Conservation (phyloP, 2,797 vertebrate genomes). For the Atherinosoma microstoma region DNA sequence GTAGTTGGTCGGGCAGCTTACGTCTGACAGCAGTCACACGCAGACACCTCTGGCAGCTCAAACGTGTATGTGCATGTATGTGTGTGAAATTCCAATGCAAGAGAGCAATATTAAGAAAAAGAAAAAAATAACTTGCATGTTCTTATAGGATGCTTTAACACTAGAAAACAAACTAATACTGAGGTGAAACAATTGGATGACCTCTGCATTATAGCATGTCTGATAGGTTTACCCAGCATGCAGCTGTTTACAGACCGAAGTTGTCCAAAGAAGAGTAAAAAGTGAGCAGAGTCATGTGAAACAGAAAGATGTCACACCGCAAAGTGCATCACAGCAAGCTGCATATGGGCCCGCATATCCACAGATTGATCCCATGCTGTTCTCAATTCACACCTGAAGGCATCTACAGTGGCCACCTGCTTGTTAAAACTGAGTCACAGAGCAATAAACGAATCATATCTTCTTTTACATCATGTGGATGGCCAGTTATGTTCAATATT, state of each 20-base stretch:
- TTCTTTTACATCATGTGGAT: neutral
- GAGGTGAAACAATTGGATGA: neutral
- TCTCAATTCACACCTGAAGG: neutral
- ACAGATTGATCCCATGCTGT: neutral
- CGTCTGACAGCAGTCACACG: slow-evolving; percentile 22
- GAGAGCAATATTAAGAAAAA: neutral
- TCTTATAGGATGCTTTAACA: neutral
- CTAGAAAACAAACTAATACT: neutral
- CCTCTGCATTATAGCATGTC: neutral
- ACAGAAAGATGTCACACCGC: neutral
- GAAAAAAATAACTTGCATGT: neutral
- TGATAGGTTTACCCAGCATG: neutral
- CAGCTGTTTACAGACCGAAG: neutral
- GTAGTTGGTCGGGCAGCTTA: slow-evolving; percentile 33
- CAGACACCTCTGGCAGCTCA: slow-evolving; percentile 11
- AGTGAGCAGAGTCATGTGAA: neutral
- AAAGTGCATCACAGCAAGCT: neutral
- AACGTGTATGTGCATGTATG: neutral
- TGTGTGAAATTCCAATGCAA: slow-evolving; percentile 11
- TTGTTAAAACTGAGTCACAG: neutral
- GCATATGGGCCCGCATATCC: neutral
- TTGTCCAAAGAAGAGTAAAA: neutral
- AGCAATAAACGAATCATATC: neutral
- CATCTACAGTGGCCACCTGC: neutral
- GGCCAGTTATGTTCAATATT: neutral